A percentile compares a stretch with the other conserved stretches of the same genome.
These are phyloP conservation scores for Cinclus mexicanus DNA, from an alignment of 2,113 vertebrate genomes.

Conservation along the genomic window DNA sequence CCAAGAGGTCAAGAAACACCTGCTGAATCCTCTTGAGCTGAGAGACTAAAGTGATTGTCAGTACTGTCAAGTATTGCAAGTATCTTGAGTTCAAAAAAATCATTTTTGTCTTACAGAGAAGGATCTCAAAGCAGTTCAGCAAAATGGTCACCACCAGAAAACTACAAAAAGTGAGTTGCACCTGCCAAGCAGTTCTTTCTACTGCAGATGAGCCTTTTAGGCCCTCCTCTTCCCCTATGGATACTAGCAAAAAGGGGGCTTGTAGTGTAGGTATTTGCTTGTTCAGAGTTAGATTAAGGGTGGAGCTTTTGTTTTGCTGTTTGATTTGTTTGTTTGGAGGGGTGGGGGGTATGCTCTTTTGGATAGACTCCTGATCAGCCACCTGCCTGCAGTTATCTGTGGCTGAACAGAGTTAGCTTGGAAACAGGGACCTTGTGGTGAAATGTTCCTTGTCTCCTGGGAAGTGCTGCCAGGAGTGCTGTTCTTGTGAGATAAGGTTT, in stretches of 20 bases:
- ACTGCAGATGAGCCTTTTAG: neutral
- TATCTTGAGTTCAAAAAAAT: neutral
- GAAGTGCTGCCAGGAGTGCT: neutral
- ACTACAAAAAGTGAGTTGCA: constrained; percentile 88
- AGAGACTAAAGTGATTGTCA: neutral
- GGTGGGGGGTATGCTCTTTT: neutral
- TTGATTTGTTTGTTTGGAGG: neutral
- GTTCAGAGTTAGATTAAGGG: neutral
- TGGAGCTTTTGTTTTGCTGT: neutral
- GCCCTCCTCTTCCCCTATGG: neutral
- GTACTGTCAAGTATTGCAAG: neutral
- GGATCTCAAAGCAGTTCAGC: constrained; percentile 65
- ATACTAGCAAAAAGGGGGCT: neutral
- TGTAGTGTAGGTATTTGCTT: neutral
- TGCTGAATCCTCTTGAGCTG: neutral
- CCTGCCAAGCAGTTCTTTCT: neutral
- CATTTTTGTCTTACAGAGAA: constrained; percentile 69
- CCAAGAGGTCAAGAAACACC: neutral
- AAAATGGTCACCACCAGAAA: constrained; percentile 90
- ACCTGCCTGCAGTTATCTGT: neutral
- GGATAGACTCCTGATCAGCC: neutral
- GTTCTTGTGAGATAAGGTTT: neutral
- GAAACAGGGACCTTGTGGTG: neutral
- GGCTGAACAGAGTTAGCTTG: neutral
- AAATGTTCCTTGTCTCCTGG: neutral